Conservation (phyloP, 2,797 vertebrate species). For the Amniataba percoides region DNA sequence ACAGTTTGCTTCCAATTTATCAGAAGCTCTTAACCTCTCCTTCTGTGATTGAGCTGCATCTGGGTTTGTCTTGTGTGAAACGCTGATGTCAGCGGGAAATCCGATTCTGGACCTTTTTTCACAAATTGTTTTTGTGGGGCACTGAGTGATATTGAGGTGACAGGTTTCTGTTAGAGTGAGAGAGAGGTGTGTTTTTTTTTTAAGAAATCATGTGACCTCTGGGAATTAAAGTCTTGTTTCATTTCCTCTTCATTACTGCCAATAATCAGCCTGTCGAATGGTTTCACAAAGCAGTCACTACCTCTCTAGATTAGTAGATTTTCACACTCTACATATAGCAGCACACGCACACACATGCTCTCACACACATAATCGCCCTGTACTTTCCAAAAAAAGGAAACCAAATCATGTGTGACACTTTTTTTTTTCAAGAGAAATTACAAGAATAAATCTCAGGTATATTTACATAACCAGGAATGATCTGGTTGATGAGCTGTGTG, state of each 20-base stretch:
- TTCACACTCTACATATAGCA: constrained; percentile 10
- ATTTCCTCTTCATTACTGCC: constrained; percentile 70
- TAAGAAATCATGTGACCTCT: constrained; percentile 60
- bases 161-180: constrained; percentile 33
- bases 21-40: background rate
- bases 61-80: background rate
- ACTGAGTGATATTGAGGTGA: constrained; percentile 28
- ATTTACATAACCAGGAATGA: constrained; percentile 3
- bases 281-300: constrained; percentile 46
- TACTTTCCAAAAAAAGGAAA: constrained; percentile 48
- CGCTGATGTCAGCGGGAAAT: background rate
- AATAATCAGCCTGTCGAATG: constrained; percentile 48
- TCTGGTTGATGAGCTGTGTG: background rate
- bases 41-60: background rate
- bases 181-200: constrained; percentile 15
- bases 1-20: background rate
- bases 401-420: background rate
- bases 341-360: background rate
- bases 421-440: background rate
- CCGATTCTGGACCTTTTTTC: background rate
- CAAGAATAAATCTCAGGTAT: background rate
- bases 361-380: background rate
- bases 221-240: constrained; percentile 69
- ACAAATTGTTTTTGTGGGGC: constrained; percentile 3
- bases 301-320: constrained; percentile 23